phyloP scores from a whole-genome alignment of 2,113 vertebrate species.

The Pyrgilauda ruficollis region DNA sequence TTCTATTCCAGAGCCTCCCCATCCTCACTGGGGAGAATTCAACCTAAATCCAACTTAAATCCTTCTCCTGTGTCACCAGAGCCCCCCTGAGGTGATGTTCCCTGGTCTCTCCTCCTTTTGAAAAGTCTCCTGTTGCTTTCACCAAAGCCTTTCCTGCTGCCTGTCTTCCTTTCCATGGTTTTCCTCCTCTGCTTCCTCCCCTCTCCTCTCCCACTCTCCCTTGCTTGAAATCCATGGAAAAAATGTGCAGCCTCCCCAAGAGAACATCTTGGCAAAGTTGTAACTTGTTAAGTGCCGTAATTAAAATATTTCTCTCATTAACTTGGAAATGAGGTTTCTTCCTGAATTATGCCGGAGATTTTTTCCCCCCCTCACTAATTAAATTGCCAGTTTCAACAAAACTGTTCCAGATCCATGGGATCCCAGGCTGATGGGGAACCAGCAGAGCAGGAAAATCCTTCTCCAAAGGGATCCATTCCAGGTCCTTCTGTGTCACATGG shows the following conservation, averaged over 20 bases:
- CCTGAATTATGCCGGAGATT: constrained; percentile 36
- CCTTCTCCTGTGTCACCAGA: accelerated
- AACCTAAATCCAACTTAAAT: not conserved
- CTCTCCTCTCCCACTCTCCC: not conserved
- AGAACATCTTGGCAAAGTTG: constrained; percentile 11
- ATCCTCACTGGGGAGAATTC: not conserved
- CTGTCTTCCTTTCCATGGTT: not conserved
- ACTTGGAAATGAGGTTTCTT: constrained; percentile 46
- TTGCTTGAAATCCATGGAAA: not conserved
- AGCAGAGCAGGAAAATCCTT: not conserved
- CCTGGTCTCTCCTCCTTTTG: accelerated
- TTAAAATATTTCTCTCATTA: constrained; percentile 76
- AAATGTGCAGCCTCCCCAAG: not conserved
- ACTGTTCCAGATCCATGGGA: not conserved
- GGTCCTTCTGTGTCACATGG: accelerated
- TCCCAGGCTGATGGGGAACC: not conserved
- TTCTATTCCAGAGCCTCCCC: accelerated
- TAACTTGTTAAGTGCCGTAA: constrained; percentile 61
- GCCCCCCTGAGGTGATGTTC: accelerated
- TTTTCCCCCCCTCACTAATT: constrained; percentile 27
- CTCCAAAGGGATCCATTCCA: not conserved
- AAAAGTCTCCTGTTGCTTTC: not conserved
- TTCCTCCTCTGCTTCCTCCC: not conserved
- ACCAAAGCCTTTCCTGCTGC: not conserved
- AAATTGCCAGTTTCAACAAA: constrained; percentile 64